phyloP scores from a whole-genome alignment of 2,113 vertebrate species.

The Pituophis catenifer region DNA sequence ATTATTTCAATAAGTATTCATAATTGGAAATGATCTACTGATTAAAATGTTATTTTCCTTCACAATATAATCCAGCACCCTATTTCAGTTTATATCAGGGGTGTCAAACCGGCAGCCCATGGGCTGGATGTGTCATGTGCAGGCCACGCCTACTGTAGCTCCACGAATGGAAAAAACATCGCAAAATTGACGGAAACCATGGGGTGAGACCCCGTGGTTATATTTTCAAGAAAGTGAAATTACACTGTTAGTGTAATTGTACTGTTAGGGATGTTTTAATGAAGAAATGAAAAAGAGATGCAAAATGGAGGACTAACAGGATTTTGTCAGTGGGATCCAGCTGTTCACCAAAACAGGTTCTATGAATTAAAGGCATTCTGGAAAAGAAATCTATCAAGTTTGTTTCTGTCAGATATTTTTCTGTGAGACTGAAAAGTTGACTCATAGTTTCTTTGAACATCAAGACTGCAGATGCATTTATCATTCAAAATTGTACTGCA shows the following conservation, averaged over 20 bases:
- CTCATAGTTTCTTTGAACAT: slow-evolving; percentile 11
- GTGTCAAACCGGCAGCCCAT: no score
- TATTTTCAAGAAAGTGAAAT: neutral
- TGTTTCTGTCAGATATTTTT: slow-evolving; percentile 14
- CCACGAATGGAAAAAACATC: no score
- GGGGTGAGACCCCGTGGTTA: no score
- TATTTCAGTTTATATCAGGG: neutral
- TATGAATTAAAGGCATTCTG: neutral
- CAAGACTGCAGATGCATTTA: neutral
- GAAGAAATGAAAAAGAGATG: neutral
- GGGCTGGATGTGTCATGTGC: neutral
- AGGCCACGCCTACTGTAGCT: no score
- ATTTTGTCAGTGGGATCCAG: neutral
- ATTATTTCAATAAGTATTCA: neutral
- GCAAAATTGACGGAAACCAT: no score
- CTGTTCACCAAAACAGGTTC: neutral
- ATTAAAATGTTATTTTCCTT: neutral
- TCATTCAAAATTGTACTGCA: slow-evolving; percentile 5
- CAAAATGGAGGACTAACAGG: neutral
- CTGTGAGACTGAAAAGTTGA: neutral
- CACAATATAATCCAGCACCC: no score
- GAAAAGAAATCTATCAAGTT: neutral
- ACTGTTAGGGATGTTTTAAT: neutral
- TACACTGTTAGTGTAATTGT: neutral
- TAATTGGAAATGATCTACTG: neutral